Evolutionary conservation across 2,797 vertebrate species (phyloP).

Genomic region (Mormyrus proboscirostris): DNA sequence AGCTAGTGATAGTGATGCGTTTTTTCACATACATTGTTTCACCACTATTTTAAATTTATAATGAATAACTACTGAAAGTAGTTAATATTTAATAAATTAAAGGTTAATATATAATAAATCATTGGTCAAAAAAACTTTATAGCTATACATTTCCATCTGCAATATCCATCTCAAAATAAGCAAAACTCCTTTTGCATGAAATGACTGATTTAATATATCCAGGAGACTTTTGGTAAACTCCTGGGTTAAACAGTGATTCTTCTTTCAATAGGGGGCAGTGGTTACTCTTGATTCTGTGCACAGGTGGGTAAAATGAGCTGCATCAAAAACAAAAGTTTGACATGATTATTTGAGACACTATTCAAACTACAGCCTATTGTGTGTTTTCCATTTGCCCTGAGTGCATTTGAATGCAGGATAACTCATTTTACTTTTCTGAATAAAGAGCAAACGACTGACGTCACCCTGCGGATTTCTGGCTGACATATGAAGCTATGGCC

Average conservation of each 20-base stretch:
- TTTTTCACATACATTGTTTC: background rate
- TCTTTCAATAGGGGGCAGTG: background rate
- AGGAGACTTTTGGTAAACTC: background rate
- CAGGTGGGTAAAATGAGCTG: background rate
- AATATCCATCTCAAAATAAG: background rate
- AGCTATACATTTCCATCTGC: background rate
- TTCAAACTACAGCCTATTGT: background rate
- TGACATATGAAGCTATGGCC: background rate
- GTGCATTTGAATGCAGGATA: background rate
- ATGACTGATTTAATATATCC: background rate
- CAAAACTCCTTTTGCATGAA: background rate
- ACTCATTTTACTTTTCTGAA: background rate
- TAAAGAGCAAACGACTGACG: background rate
- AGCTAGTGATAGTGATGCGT: background rate
- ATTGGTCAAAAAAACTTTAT: background rate
- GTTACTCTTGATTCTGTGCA: background rate
- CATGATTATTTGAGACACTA: constrained; percentile 5
- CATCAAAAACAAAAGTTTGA: background rate
- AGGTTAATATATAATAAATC: background rate
- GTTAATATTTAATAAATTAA: background rate
- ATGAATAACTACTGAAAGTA: background rate
- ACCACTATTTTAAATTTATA: background rate
- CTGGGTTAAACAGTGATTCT: background rate
- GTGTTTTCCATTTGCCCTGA: background rate
- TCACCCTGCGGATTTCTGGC: background rate